Base-by-base conservation (phyloP, 2,797 vertebrate genomes). In the Leptoclinus maculatus region DNA sequence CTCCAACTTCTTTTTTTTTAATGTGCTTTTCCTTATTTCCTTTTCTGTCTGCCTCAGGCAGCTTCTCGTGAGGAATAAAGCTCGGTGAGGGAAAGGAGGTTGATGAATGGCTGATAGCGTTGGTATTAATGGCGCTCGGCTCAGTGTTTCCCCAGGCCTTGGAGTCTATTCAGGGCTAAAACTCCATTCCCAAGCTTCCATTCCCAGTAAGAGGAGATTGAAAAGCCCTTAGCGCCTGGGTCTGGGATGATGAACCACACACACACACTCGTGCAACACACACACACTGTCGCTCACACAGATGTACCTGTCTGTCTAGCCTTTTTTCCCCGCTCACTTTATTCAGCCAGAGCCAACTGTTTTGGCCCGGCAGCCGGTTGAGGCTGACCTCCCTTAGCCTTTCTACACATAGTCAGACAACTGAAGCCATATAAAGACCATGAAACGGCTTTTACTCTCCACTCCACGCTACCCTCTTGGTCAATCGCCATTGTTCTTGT, bases 61-160 rank as follows among this genome's bases (percentile, higher is more conserved):
- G 47, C 43, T 49, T 66, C 67, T 66, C 3, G 5, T 78, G 72
- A 82, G 65, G 75, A 75, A 74, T 78, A 78, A 74, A 79, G 47
- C 71, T 43, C 0, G 32, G 32, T 19, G 47, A 77, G 62, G 47
- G 56, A 73, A 62, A 74, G 60, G 29, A 62, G 53, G 49, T 38
- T 86, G 85, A 90, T 87, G 60, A 85, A 88, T 78, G 79, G 70
- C 72, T 76, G 78, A 83, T 66, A 65, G 64, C 34, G 59, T 63
- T 19, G 25, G 43, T 81, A 83, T 79, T 79, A 65, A 62, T 63
- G 71, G 71, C 45, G 49, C 67, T 78, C 7, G 14, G 58, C 80
- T 84, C 63, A 73, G 51, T 62, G 76, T 79, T 71, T 84, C 78
- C 69, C 36, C 54, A 14, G 84, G 80, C 82, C 72, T 56, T 25